phyloP scores from a whole-genome alignment of 92 coral and sea anemone genomes.

The Porites evermanni region DNA sequence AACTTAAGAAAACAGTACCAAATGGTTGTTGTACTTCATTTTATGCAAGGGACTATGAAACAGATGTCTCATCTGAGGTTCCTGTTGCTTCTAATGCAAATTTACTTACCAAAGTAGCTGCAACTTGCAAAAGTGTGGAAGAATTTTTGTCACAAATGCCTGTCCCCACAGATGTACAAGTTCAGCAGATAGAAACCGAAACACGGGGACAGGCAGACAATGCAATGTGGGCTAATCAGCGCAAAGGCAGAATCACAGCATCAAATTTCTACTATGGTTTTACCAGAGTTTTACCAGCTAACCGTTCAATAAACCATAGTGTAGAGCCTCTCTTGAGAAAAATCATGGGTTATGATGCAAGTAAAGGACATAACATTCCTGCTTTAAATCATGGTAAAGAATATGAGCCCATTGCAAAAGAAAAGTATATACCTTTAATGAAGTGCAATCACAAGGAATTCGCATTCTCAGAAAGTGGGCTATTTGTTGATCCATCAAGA shows the following conservation, averaged over 20 bases:
- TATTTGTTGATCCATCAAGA: constrained; percentile 31
- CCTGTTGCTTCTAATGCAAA: neutral
- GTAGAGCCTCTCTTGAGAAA: neutral
- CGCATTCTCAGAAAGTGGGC: constrained; percentile 40
- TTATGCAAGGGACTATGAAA: neutral
- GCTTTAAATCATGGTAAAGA: neutral
- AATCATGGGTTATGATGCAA: neutral
- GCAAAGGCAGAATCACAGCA: constrained; percentile 46
- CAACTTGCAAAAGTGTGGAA: constrained; percentile 22
- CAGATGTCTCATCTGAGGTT: neutral
- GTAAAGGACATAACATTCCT: neutral
- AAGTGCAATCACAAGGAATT: constrained; percentile 29
- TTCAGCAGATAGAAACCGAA: neutral
- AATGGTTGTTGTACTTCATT: neutral
- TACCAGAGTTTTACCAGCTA: constrained; percentile 29
- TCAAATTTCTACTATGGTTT: constrained; percentile 25
- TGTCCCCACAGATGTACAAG: constrained; percentile 22
- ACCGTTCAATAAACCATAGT: neutral
- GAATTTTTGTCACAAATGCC: constrained; percentile 43
- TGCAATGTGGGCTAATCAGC: constrained; percentile 13
- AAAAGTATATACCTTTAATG: neutral
- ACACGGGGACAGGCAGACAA: constrained; percentile 1
- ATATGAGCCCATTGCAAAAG: constrained; percentile 6
- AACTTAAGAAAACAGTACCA: neutral
- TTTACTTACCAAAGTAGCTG: neutral